Base-by-base conservation (phyloP, 2,113 vertebrate genomes). In the Sinocyclocheilus rhinocerous region DNA sequence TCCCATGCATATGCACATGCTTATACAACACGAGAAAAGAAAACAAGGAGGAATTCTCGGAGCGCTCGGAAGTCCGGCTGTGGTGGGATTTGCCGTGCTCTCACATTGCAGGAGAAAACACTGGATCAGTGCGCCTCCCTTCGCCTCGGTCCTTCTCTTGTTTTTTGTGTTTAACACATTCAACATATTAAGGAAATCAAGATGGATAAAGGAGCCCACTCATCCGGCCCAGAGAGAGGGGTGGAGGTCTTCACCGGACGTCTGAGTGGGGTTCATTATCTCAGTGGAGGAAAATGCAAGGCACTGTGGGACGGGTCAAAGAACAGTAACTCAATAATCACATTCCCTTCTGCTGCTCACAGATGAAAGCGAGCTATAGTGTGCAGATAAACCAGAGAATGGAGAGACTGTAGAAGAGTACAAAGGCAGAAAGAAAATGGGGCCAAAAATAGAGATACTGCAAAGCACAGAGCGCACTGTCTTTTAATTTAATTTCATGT, bases 11-110 rank as follows among this genome's bases (percentile, higher is more conserved):
- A 90, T 90, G 80, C 91, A 93, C 92, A 92, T 91, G 92, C 92
- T 93, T 93, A 90, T 87, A 92, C 89, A 92, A 91, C 92, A 76
- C 90, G 83, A 92, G 90, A 92, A 79, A 92, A 92, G 91, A 89
- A 91, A 92, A 92, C 72, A 83, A 81, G 48, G 82, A 85, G 78
- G 88, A 91, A 89, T 88, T 90, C 84, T 88, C 83, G 1, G 45
- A 50, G 45, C 77, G 29, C 33, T 75, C 83, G 33, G 55, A 79
- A 83, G 45, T 83, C 86, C 85, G 77, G 82, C 81, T 13, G 78
- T 16, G 20, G 84, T 67, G 84, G 83, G 81, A 81, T 69, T 90
- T 89, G 24, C 87, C 84, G 76, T n/a, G 85, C 85, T 87, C 89
- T 90, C 85, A 57, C 89, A 85, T 90, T 87, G 86, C 65, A 18